Evolutionary conservation across 2,113 vertebrate genomes (phyloP), one percentile per base, ranked within the genome.

Genomic region (Sturnira hondurensis): DNA sequence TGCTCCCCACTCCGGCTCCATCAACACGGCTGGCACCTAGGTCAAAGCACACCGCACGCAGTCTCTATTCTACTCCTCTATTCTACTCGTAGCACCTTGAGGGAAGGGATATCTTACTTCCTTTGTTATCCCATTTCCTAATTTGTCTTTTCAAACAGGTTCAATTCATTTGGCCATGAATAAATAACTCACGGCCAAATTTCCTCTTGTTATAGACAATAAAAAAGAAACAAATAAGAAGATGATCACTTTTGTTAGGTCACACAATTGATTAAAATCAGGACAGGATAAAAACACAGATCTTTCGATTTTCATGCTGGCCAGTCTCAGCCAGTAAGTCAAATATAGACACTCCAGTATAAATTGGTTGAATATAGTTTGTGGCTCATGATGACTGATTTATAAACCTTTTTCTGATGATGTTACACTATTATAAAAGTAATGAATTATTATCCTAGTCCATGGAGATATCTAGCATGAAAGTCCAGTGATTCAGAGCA

Each of bases 401-500:
- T 91, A 82, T 86, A 47, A 1, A 56, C n/a, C 33, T 67, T 93
- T 78, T 89, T 78, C 68, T 96, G 78, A 93, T 91, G 82, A 89
- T 45, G 16, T 43, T 84, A 45, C 70, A 67, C 36, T 76, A 93
- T 45, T 88, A 24, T 65, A 76, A 91, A 86, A 76, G 54, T 83
- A 91, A 73, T 91, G 45, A 96, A 71, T 93, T 88, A 94, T 90
- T 94, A 36, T 77, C 61, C 67, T 94, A 50, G 77, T 61, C 47
- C 61, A 31, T 22, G 14, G 78, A 94, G 77, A 54, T 89, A 52
- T 74, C 82, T 73, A 50, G 43, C 50, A 71, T 47, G 50, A 63
- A 92, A 83, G n/a, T 43, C 38, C 45, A 70, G 68, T 83, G 36
- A 82, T 82, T 92, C 70, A 81, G n/a, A 87, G n/a, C 41, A 65